phyloP scores from a whole-genome alignment of 2,888 invertebrate genomes.

The Drosophila helvetica region DNA sequence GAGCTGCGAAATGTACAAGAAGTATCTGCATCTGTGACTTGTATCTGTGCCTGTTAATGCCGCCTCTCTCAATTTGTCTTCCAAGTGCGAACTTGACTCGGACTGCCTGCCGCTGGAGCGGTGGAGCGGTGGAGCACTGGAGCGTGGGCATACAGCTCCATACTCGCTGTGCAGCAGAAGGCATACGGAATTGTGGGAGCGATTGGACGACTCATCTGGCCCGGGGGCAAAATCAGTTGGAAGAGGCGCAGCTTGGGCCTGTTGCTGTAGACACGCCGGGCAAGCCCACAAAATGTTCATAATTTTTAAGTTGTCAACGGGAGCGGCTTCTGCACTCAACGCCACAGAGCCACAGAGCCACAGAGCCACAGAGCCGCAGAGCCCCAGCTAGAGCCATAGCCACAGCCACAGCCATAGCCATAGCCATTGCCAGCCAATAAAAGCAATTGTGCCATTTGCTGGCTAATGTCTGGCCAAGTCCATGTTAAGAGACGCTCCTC shows the following conservation, averaged over 20 bases:
- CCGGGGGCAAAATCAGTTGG: background rate
- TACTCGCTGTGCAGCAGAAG: too few species aligned
- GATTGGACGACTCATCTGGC: slow-evolving; percentile 3
- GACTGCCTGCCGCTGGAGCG: background rate
- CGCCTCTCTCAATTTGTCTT: slow-evolving; percentile 33
- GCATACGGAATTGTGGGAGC: slow-evolving; percentile 4
- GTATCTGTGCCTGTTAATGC: background rate
- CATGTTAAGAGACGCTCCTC: slow-evolving; percentile 62
- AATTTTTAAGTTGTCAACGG: slow-evolving; percentile 78
- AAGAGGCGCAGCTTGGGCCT: slow-evolving; percentile 23
- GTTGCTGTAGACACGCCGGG: slow-evolving; percentile 29
- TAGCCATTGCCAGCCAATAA: slow-evolving; percentile 63
- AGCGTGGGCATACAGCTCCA: background rate
- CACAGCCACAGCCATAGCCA: slow-evolving; percentile 3
- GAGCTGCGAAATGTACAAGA: slow-evolving; percentile 2
- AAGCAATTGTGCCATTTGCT: slow-evolving; percentile 77
- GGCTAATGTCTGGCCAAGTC: slow-evolving; percentile 71
- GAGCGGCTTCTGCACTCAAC: slow-evolving; percentile 69
- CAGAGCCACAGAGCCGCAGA: background rate
- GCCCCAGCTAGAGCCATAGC: slow-evolving; percentile 8
- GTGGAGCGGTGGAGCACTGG: background rate
- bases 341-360: slow-evolving; percentile 3
- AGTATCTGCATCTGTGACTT: slow-evolving; percentile 24
- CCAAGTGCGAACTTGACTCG: slow-evolving; percentile 14
- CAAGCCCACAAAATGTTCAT: slow-evolving; percentile 82